Percentiles rank a stretch among this genome's conserved stretches.
phyloP scores from a whole-genome alignment of 2,888 invertebrate genomes.

The Dryobota labecula region DNA sequence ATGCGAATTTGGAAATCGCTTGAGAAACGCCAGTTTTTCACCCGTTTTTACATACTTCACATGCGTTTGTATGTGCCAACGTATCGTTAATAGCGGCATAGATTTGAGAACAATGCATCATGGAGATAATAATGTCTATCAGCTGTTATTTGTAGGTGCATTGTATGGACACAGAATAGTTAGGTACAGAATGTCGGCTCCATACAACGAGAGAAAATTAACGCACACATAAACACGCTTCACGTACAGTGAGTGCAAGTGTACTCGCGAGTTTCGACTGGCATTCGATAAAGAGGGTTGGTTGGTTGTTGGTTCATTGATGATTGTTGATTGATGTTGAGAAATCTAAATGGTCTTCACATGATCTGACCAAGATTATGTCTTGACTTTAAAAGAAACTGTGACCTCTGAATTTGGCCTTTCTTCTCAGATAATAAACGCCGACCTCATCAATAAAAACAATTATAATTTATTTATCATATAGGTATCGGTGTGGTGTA shows the following conservation, averaged over 20 bases:
- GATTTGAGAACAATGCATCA: conserved; percentile 71
- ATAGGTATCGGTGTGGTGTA: neutral
- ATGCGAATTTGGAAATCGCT: conserved; percentile 68
- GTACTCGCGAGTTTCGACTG: neutral
- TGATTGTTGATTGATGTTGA: neutral
- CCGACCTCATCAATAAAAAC: too few relatives aligned
- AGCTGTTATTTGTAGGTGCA: conserved; percentile 51
- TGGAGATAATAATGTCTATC: conserved; percentile 58
- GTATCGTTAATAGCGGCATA: conserved; percentile 71
- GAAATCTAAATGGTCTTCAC: too few relatives aligned
- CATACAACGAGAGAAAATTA: neutral
- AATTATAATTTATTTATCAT: too few relatives aligned
- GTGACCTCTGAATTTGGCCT: too few relatives aligned
- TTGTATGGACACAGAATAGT: conserved; percentile 25
- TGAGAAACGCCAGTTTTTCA: conserved; percentile 62
- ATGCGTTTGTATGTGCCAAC: conserved; percentile 60
- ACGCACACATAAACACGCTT: neutral
- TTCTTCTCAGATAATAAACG: too few relatives aligned
- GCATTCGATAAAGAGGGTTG: neutral
- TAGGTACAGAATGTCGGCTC: conserved; percentile 2
- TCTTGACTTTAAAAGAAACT: too few relatives aligned
- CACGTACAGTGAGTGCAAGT: neutral
- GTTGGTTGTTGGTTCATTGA: neutral
- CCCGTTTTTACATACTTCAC: conserved; percentile 48
- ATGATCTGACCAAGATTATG: too few relatives aligned